These are phyloP conservation scores for Monoplex corrugatus DNA, from an alignment of 2,888 invertebrate species.

Conservation along the genomic window DNA sequence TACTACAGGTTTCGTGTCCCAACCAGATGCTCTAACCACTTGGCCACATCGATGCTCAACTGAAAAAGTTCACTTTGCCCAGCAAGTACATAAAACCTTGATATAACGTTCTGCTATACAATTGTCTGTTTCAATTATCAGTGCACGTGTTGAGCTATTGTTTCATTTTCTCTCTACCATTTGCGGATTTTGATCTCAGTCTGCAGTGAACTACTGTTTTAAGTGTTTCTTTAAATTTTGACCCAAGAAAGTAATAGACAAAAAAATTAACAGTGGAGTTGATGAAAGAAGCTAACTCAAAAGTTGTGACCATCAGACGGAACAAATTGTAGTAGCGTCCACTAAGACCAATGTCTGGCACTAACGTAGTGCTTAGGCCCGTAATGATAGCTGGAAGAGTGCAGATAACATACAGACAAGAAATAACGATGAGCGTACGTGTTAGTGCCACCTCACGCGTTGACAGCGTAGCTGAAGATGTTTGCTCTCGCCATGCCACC, in stretches of 20 bases:
- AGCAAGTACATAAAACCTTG: no score
- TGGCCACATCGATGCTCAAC: no score
- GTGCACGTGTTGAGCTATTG: no score
- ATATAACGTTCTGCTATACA: no score
- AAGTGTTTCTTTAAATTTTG: background rate
- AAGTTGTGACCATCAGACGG: background rate
- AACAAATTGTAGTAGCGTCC: background rate
- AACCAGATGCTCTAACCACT: no score
- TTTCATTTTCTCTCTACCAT: no score
- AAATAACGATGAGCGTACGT: background rate
- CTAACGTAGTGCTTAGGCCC: background rate
- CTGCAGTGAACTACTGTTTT: no score
- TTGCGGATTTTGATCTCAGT: no score
- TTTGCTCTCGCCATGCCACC: conserved; percentile 7
- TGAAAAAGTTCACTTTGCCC: no score
- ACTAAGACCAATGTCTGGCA: background rate
- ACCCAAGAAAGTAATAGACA: background rate
- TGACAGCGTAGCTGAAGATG: background rate
- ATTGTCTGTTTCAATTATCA: no score
- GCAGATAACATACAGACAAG: background rate
- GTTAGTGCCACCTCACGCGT: background rate
- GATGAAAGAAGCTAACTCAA: background rate
- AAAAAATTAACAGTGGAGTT: conserved; percentile 23
- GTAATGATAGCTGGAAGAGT: background rate
- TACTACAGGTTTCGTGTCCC: no score